Conservation (phyloP, 2,113 vertebrate species). For the Rhabdornis inornatus region DNA sequence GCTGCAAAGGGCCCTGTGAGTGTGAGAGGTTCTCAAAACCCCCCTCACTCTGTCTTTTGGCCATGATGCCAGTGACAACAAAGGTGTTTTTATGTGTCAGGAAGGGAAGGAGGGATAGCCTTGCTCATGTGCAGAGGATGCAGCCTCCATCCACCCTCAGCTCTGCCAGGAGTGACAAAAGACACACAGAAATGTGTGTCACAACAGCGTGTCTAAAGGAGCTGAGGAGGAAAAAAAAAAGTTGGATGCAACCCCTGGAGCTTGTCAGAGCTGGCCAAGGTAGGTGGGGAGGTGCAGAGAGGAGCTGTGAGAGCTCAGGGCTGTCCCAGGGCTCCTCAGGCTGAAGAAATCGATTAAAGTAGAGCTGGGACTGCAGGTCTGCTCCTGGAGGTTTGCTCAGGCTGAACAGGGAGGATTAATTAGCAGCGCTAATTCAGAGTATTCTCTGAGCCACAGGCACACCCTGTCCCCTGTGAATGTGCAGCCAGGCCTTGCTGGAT, state of each 20-base stretch:
- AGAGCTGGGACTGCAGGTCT: background rate
- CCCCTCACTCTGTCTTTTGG: background rate
- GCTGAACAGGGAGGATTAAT: background rate
- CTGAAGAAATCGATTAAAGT: background rate
- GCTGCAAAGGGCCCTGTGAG: background rate
- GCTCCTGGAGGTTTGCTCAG: conserved; percentile 10
- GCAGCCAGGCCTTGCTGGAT: background rate
- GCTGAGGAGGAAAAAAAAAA: background rate
- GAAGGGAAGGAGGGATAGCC: background rate
- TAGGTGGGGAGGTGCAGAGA: background rate
- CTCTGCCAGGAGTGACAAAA: background rate
- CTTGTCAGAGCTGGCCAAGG: background rate
- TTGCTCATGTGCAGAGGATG: background rate
- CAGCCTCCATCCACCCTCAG: background rate
- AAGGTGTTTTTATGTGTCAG: background rate
- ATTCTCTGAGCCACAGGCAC: background rate
- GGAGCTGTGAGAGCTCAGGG: background rate
- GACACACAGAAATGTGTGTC: background rate
- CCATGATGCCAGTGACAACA: rapidly evolving
- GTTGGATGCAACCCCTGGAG: background rate
- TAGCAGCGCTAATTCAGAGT: background rate
- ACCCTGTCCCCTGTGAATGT: background rate
- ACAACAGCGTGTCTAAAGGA: background rate
- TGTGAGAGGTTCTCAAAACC: background rate
- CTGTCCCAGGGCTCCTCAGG: background rate